Conservation (phyloP, 2,888 invertebrate genomes). For the Drosophila colorata region DNA sequence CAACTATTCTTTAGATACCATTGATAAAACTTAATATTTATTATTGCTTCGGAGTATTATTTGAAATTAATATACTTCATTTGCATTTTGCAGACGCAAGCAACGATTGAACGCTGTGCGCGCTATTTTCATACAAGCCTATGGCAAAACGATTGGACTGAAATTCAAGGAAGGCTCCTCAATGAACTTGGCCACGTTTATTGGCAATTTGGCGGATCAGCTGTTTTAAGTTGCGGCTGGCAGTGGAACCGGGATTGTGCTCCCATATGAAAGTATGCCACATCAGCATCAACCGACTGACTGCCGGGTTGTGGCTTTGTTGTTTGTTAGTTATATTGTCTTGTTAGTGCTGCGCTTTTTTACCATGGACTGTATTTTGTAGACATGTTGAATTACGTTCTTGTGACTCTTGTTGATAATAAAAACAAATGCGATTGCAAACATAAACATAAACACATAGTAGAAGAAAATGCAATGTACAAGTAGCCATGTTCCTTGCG, state of each 20-base stretch:
- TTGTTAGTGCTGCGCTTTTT: slow-evolving; percentile 56
- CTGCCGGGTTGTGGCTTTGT: slow-evolving; percentile 58
- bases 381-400: slow-evolving; percentile 59
- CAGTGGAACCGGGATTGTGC: slow-evolving; percentile 11
- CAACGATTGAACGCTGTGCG: slow-evolving; percentile 82
- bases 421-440: slow-evolving; percentile 30
- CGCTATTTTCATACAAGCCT: slow-evolving; percentile 81
- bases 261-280: slow-evolving; percentile 41
- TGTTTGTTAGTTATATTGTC: slow-evolving; percentile 59
- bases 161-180: slow-evolving; percentile 83
- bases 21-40: too few species aligned
- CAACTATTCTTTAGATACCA: neutral
- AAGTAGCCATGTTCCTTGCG: slow-evolving; percentile 43
- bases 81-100: slow-evolving; percentile 72
- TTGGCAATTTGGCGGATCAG: slow-evolving; percentile 80
- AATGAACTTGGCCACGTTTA: slow-evolving; percentile 79
- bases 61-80: neutral
- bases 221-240: slow-evolving; percentile 60
- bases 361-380: slow-evolving; percentile 72
- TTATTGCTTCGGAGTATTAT: neutral
- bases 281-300: slow-evolving; percentile 31
- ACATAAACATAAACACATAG: slow-evolving; percentile 15
- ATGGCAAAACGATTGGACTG: slow-evolving; percentile 83
- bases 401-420: slow-evolving; percentile 66
- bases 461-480: slow-evolving; percentile 32